These are phyloP conservation scores for Strigops habroptila DNA, from an alignment of 2,113 vertebrate species.

Conservation along the genomic window DNA sequence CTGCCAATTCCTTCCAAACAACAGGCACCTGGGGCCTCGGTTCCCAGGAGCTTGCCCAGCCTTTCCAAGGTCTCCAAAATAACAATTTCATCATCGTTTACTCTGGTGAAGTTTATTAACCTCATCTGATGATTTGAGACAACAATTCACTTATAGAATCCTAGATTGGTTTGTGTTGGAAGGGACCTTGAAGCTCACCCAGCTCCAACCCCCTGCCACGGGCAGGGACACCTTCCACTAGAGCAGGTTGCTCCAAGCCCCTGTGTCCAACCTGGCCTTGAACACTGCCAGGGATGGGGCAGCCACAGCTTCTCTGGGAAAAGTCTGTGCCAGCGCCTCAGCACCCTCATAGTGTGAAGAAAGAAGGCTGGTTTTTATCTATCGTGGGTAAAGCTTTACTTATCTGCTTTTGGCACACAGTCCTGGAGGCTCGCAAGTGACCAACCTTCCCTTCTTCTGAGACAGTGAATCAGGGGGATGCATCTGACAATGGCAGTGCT, in stretches of 20 bases:
- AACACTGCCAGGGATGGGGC: background rate
- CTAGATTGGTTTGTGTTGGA: background rate
- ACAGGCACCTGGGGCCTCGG: accelerated
- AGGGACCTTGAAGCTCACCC: background rate
- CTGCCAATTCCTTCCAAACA: background rate
- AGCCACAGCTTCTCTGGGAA: background rate
- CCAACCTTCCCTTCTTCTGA: background rate
- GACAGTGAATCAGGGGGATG: background rate
- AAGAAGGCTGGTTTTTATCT: background rate
- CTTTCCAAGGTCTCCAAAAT: background rate
- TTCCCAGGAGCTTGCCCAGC: background rate
- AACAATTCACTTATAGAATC: accelerated
- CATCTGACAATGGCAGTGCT: accelerated
- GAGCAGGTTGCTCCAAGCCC: background rate
- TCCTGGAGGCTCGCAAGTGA: background rate
- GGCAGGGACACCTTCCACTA: background rate
- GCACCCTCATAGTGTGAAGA: background rate
- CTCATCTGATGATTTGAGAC: too few relatives aligned
- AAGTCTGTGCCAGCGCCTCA: accelerated
- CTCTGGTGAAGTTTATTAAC: background rate
- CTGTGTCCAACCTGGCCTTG: background rate
- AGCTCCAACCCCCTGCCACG: background rate
- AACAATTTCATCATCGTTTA: too few relatives aligned
- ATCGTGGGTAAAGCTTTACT: background rate
- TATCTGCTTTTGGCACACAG: background rate